These are phyloP conservation scores for Embidobia sp. DNA, from an alignment of 2,888 invertebrate genomes.

Conservation along the genomic window DNA sequence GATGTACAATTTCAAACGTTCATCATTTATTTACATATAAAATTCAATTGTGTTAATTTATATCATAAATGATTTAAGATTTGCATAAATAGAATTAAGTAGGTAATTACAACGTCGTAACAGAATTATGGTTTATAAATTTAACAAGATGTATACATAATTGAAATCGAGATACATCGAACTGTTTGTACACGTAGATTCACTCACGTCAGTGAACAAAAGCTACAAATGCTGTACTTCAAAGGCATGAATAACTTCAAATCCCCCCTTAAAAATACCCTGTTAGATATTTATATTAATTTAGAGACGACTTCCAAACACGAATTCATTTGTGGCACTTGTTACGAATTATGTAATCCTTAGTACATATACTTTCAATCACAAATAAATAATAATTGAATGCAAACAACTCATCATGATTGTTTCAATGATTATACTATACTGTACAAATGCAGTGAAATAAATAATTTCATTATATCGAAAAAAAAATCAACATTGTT, in stretches of 20 bases:
- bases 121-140: too few relatives aligned
- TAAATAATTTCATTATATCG: slow-evolving; percentile 9
- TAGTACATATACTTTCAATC: slow-evolving; percentile 18
- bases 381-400: slow-evolving; percentile 22
- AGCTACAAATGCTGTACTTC: slow-evolving; percentile 8
- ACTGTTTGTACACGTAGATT: too few relatives aligned
- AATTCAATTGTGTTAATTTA: too few relatives aligned
- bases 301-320: slow-evolving; percentile 28
- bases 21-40: too few relatives aligned
- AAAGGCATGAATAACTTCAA: slow-evolving; percentile 24
- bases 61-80: too few relatives aligned
- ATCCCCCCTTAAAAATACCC: slow-evolving; percentile 44
- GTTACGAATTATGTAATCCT: slow-evolving; percentile 22
- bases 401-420: slow-evolving; percentile 7
- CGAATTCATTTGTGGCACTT: slow-evolving; percentile 39
- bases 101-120: too few relatives aligned
- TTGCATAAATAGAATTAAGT: too few relatives aligned
- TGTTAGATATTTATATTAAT: slow-evolving; percentile 48
- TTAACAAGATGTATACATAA: too few relatives aligned
- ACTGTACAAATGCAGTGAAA: slow-evolving; percentile 36
- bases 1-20: too few relatives aligned
- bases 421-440: not conserved
- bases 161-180: too few relatives aligned
- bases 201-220: slow-evolving; percentile 7
- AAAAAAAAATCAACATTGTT: slow-evolving; percentile 9